Evolutionary conservation across 1,140 invertebrate species (phyloP).

Genomic region (Tetragnatha versicolor): DNA sequence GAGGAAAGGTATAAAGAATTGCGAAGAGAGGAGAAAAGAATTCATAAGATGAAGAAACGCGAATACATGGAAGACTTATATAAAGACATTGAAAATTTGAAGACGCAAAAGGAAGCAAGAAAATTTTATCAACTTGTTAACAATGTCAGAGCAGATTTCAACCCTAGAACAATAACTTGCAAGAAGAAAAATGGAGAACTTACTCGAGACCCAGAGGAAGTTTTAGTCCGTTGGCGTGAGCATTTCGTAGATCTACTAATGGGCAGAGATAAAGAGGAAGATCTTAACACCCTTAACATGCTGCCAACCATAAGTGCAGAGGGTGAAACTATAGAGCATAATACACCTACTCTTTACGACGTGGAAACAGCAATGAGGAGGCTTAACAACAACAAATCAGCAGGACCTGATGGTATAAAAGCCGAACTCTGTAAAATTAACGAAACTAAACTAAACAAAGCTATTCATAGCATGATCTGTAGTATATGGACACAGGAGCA

Average conservation of each 20-base stretch:
- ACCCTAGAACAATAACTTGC: not conserved
- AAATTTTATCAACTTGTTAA: slow-evolving; percentile 12
- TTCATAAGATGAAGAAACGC: not conserved
- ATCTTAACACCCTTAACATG: no score
- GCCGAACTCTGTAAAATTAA: no score
- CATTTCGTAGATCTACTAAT: slow-evolving; percentile 22
- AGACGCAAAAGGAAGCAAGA: slow-evolving; percentile 30
- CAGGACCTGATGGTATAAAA: no score
- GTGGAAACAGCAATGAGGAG: no score
- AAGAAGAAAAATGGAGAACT: slow-evolving; percentile 12
- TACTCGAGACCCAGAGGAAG: slow-evolving; percentile 24
- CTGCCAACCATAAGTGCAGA: no score
- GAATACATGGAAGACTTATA: slow-evolving; percentile 16
- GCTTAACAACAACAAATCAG: no score
- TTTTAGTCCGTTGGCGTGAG: slow-evolving; percentile 16
- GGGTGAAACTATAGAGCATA: no score
- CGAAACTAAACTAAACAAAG: no score
- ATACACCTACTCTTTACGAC: no score
- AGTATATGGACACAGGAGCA: no score
- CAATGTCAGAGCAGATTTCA: slow-evolving; percentile 16
- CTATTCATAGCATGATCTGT: no score
- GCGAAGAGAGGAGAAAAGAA: slow-evolving; percentile 5
- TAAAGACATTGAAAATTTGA: slow-evolving; percentile 23
- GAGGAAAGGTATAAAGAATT: slow-evolving; percentile 15
- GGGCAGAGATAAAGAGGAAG: no score